These are phyloP conservation scores for Heliothis peltigera DNA, from an alignment of 2,888 invertebrate species.

Conservation along the genomic window DNA sequence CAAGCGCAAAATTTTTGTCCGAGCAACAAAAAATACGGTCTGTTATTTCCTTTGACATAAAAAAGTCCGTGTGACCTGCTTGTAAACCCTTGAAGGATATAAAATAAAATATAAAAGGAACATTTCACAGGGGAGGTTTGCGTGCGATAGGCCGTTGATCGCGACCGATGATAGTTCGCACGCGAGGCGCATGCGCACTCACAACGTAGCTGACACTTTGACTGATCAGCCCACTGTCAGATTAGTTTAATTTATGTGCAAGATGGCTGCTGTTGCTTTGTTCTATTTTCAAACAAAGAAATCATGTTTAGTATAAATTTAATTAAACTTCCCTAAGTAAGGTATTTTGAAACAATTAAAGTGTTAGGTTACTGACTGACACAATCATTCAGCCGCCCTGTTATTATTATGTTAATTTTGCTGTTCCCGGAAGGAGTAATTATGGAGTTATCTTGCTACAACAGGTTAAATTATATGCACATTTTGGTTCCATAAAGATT, in stretches of 20 bases:
- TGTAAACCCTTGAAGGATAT: constrained; percentile 54
- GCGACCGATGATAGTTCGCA: constrained; percentile 63
- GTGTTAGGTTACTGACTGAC: constrained; percentile 5
- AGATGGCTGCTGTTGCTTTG: constrained; percentile 39
- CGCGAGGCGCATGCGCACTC: constrained; percentile 71
- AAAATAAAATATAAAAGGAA: constrained; percentile 56
- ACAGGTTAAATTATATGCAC: constrained; percentile 23
- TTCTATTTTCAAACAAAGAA: constrained; percentile 8
- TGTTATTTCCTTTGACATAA: constrained; percentile 12
- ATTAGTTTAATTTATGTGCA: constrained; percentile 56
- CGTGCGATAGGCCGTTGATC: constrained; percentile 69
- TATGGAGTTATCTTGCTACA: constrained; percentile 21
- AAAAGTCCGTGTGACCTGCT: constrained; percentile 47
- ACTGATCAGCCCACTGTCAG: constrained; percentile 59
- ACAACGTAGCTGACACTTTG: constrained; percentile 48
- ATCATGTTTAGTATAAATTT: no score
- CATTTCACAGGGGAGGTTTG: constrained; percentile 55
- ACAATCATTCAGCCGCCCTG: constrained; percentile 11
- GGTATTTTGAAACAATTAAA: constrained; percentile 3
- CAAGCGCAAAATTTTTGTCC: constrained; percentile 8
- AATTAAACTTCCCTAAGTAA: background rate
- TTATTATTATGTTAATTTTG: constrained; percentile 39
- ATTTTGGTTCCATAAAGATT: constrained; percentile 18
- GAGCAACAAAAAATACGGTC: constrained; percentile 7
- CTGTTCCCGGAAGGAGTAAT: constrained; percentile 19